Evolutionary conservation across 2,888 invertebrate genomes (phyloP).

Genomic region (Drosophila vallismaia): DNA sequence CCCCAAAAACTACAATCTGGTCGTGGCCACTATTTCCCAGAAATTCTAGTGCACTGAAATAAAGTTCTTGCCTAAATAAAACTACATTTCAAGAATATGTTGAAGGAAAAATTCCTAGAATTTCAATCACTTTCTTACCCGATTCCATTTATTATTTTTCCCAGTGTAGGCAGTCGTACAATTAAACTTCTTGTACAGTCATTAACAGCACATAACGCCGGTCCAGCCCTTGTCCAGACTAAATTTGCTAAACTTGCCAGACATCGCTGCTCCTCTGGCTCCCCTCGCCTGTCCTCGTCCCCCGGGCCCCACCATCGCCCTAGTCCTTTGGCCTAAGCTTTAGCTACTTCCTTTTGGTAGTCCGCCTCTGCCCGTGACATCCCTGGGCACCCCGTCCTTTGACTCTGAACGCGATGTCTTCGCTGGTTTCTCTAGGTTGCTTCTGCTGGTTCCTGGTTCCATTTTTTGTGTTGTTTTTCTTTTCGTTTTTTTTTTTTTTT

Average conservation of each 20-base stretch:
- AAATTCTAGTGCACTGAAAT: background rate
- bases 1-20: background rate
- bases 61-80: background rate
- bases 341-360: slow-evolving; percentile 17
- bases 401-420: slow-evolving; percentile 37
- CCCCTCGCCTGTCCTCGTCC: background rate
- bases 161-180: slow-evolving; percentile 60
- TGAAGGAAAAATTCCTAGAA: background rate
- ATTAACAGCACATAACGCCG: slow-evolving; percentile 76
- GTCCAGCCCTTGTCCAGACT: slow-evolving; percentile 57
- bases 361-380: background rate
- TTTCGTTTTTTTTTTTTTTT: slow-evolving; percentile 53
- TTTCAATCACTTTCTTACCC: background rate
- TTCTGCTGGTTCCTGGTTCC: slow-evolving; percentile 26
- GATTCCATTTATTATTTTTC: background rate
- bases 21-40: background rate
- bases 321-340: slow-evolving; percentile 15
- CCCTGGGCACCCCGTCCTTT: slow-evolving; percentile 16
- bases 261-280: slow-evolving; percentile 38
- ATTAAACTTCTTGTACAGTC: slow-evolving; percentile 80
- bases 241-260: slow-evolving; percentile 71
- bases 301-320: background rate
- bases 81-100: too few species aligned
- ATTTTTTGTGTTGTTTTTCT: slow-evolving; percentile 24
- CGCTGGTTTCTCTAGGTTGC: slow-evolving; percentile 29